These are phyloP conservation scores for Urocynchramus pylzowi DNA, from an alignment of 2,113 vertebrate genomes.

Conservation along the genomic window DNA sequence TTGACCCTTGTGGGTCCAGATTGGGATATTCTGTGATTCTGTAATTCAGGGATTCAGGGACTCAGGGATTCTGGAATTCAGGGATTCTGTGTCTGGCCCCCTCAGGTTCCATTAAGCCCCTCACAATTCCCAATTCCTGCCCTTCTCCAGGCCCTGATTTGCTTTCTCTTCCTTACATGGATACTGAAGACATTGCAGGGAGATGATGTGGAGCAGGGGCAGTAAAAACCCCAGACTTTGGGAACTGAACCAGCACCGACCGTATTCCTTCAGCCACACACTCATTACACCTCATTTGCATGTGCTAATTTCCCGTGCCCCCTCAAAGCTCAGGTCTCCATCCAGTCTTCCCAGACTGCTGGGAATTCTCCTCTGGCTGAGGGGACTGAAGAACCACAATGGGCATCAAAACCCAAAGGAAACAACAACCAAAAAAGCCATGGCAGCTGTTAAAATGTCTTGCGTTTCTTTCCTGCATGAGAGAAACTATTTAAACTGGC, in stretches of 20 bases:
- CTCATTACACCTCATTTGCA: background rate
- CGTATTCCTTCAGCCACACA: background rate
- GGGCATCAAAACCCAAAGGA: background rate
- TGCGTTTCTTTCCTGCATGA: slow-evolving; percentile 54
- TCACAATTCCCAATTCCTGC: background rate
- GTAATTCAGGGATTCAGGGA: background rate
- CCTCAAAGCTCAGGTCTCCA: background rate
- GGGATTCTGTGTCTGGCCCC: background rate
- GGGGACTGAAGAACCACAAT: accelerated
- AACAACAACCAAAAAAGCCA: background rate
- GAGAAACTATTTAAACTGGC: slow-evolving; percentile 72
- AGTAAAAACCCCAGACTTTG: background rate
- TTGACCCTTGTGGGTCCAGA: background rate
- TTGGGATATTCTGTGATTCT: background rate
- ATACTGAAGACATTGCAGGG: background rate
- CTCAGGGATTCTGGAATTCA: background rate
- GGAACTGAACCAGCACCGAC: accelerated
- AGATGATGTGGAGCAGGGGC: accelerated
- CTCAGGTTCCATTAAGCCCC: background rate
- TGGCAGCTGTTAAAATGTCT: slow-evolving; percentile 30
- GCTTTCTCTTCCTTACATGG: background rate
- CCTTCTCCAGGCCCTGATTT: background rate
- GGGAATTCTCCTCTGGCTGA: background rate
- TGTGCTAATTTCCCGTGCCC: background rate
- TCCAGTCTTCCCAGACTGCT: background rate